A percentile compares a stretch with the other conserved stretches of the same genome.
Evolutionary conservation across 2,888 invertebrate species (phyloP).

Genomic region (Silvanus unidentatus): DNA sequence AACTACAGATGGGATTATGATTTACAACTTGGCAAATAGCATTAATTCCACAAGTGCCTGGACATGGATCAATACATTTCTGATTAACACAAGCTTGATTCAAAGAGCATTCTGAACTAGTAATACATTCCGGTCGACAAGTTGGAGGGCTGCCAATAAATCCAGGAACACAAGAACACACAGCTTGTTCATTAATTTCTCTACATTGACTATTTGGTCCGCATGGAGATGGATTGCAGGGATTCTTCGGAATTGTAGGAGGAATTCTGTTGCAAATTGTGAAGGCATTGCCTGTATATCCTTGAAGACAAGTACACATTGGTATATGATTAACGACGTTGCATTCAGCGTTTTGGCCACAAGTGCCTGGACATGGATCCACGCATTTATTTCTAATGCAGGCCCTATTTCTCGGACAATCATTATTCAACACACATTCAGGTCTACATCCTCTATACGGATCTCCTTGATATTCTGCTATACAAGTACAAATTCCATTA

Average conservation of each 20-base stretch:
- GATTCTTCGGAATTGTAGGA: conserved; percentile 48
- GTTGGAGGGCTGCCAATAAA: conserved; percentile 71
- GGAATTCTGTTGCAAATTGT: conserved; percentile 48
- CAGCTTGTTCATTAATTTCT: conserved; percentile 65
- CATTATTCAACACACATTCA: conserved; percentile 61
- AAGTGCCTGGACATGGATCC: conserved; percentile 64
- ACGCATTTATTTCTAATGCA: conserved; percentile 62
- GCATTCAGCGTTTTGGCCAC: conserved; percentile 66
- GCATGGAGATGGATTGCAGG: conserved; percentile 68
- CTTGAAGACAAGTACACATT: conserved; percentile 63
- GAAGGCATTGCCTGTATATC: conserved; percentile 66
- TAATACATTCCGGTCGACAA: conserved; percentile 71
- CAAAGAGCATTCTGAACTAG: conserved; percentile 68
- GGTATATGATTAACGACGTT: conserved; percentile 69
- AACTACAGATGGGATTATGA: conserved; percentile 75
- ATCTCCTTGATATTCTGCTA: conserved; percentile 73
- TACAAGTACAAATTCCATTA: conserved; percentile 71
- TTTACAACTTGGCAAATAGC: conserved; percentile 73
- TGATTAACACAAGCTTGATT: conserved; percentile 71
- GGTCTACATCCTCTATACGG: conserved; percentile 66
- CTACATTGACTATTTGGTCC: conserved; percentile 75
- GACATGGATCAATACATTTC: conserved; percentile 77
- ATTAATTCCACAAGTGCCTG: conserved; percentile 70
- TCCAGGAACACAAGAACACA: conserved; percentile 64
- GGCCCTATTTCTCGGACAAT: conserved; percentile 59